A percentile compares a stretch with the other conserved stretches of the same genome.
Conservation (phyloP, 2,797 vertebrate species). For the Gallinago nigripennis region DNA sequence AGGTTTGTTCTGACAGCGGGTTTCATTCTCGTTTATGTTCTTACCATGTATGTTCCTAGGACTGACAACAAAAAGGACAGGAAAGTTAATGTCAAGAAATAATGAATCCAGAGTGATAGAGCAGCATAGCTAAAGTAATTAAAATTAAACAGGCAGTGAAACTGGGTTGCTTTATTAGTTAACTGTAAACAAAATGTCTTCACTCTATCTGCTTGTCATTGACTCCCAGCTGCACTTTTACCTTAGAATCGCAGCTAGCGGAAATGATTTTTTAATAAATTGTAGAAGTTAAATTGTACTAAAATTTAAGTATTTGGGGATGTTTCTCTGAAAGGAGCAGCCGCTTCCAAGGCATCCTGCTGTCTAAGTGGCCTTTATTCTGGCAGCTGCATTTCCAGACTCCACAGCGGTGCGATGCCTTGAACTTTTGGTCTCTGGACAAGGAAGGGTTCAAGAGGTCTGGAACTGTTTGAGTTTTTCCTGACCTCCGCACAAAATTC, state of each 20-base stretch:
- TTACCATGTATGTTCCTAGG: background rate
- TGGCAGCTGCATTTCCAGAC: background rate
- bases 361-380: background rate
- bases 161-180: background rate
- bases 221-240: background rate
- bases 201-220: background rate
- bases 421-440: background rate
- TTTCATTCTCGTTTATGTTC: background rate
- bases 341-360: background rate
- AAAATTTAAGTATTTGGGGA: background rate
- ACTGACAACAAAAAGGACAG: background rate
- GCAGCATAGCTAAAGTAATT: background rate
- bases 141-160: background rate
- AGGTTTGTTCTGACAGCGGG: background rate
- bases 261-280: background rate
- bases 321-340: background rate
- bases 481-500: background rate
- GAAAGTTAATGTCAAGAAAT: background rate
- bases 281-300: background rate
- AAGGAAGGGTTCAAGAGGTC: background rate
- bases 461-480: background rate
- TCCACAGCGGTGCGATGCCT: background rate
- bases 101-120: background rate
- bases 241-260: background rate
- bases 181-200: background rate